phyloP scores from a whole-genome alignment of 2,888 invertebrate species.

The Scaptomyza polygonia region DNA sequence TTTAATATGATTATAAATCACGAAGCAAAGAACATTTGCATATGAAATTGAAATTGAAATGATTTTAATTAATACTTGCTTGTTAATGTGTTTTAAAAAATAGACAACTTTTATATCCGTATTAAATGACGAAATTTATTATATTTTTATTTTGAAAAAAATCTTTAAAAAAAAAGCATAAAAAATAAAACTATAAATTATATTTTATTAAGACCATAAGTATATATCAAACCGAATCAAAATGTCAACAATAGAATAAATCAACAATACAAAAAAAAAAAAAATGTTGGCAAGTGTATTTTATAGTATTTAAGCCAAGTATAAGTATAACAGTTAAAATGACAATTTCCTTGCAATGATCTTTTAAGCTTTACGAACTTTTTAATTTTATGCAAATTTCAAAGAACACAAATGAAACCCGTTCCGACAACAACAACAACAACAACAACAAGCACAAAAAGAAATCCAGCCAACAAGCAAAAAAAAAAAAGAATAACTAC shows the following conservation, averaged over 20 bases:
- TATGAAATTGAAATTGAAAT: background rate
- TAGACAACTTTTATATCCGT: background rate
- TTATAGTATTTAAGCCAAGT: background rate
- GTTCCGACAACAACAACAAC: conserved; percentile 3
- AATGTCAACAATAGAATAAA: background rate
- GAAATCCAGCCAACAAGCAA: background rate
- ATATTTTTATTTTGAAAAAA: background rate
- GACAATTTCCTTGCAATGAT: background rate
- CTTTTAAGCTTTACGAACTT: conserved; percentile 9
- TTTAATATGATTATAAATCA: background rate
- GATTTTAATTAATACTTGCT: background rate
- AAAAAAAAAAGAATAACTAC: background rate
- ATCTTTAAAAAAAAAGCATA: background rate
- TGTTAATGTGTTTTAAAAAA: background rate
- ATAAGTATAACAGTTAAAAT: conserved; percentile 1
- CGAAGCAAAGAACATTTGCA: background rate
- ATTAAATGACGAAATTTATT: background rate
- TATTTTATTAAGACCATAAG: background rate
- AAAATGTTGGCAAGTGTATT: background rate
- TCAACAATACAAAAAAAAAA: background rate
- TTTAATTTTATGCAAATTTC: conserved; percentile 10
- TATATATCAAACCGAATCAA: background rate
- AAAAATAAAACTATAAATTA: background rate
- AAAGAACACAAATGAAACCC: conserved; percentile 10
- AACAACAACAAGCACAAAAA: conserved; percentile 1